A percentile compares a stretch with the other conserved stretches of the same genome.
Evolutionary conservation across 2,888 invertebrate species (phyloP).

Genomic region (Pasiphila rectangulata): DNA sequence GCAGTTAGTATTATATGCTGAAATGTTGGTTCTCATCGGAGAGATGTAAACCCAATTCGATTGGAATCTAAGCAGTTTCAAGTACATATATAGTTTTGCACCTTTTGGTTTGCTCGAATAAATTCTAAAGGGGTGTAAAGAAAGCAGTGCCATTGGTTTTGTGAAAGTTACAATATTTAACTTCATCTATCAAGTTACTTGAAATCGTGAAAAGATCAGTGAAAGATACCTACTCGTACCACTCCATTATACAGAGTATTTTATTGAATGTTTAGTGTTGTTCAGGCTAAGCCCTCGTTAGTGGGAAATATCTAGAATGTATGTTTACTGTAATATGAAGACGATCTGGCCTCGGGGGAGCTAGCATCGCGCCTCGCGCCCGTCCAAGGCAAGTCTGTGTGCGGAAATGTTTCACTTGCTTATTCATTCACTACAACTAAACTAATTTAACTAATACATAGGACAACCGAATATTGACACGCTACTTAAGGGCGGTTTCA

Average conservation of each 20-base stretch:
- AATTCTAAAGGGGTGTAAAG: too few relatives aligned
- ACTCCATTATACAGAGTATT: background rate
- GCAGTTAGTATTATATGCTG: too few relatives aligned
- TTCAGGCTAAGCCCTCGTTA: slow-evolving; percentile 23
- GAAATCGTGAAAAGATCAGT: slow-evolving; percentile 19
- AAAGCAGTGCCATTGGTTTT: too few relatives aligned
- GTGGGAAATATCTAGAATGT: slow-evolving; percentile 28
- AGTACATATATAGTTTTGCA: too few relatives aligned
- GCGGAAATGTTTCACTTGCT: slow-evolving; percentile 56
- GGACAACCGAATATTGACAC: background rate
- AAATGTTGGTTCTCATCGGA: too few relatives aligned
- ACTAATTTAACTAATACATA: background rate
- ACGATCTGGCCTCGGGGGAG: slow-evolving; percentile 66
- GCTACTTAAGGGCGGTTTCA: too few relatives aligned
- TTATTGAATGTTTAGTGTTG: slow-evolving; percentile 9
- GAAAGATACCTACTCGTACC: slow-evolving; percentile 15
- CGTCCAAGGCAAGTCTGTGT: slow-evolving; percentile 75
- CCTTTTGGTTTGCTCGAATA: too few relatives aligned
- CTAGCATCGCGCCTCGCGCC: slow-evolving; percentile 71
- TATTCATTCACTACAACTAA: slow-evolving; percentile 31
- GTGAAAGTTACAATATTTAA: too few relatives aligned
- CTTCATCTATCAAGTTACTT: too few relatives aligned
- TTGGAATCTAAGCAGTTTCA: too few relatives aligned
- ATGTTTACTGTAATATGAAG: slow-evolving; percentile 69
- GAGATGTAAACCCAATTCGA: too few relatives aligned